Evolutionary conservation across 2,888 invertebrate genomes (phyloP), one percentile per base, ranked within the genome.

Genomic region (Leptinotarsa peninsularis): DNA sequence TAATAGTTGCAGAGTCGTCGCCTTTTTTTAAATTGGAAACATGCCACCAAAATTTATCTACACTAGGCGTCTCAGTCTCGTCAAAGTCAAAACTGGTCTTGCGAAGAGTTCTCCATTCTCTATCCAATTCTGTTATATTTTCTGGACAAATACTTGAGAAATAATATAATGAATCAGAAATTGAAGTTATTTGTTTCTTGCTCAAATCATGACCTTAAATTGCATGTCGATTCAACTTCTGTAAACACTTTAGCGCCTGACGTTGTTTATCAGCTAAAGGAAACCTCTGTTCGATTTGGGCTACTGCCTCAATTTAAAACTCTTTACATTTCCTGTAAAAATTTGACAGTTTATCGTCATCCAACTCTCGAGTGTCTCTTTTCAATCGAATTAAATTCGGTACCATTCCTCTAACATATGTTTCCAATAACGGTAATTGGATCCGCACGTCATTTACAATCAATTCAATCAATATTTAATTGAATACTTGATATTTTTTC

Each of bases 201-300:
- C 13, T 60, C 60, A 60, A 27, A 60, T 60, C 27, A 60, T 27
- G 71, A 49, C 18, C 60, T 71, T 49, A 60, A 71, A 63, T 67
- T 15, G 49, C 49, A 63, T 68, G n/a, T 63, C 49, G 60, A 60
- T 73, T 73, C 70, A 74, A 70, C 54, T 66, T 74, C 70, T 69
- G 69, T 70, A 70, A 70, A 74, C 33, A 74, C 56, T 74, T 74
- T 70, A 74, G 63, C 5, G 73, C 69, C 69, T 73, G 27, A 27
- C 27, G 27, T 27, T 27, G 0, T 27, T 4, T 43, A 21, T 70
- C 74, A 70, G 54, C 54, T 4, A 74, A 63, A 70, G 66, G 66
- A 70, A 74, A 74, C 21, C 60, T 60, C 27, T 27, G 27, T 60
- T 60, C 17, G 60, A 60, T 60, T 27, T 60, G 60, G 27, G 60